Base-by-base conservation (phyloP, 2,797 vertebrate species). In the Vireo griseus region DNA sequence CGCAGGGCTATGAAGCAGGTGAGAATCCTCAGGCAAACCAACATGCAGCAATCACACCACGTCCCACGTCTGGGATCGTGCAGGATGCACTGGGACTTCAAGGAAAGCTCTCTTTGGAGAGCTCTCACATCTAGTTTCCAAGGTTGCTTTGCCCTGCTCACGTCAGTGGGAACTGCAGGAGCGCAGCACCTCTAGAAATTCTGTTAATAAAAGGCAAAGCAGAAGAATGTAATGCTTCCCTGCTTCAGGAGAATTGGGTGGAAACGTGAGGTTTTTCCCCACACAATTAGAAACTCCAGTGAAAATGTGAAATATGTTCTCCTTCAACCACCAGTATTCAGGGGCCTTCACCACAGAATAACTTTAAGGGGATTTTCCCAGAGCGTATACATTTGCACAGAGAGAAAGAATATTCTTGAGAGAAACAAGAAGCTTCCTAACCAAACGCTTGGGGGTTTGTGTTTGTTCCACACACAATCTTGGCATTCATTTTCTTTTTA, bases 31-130 rank as follows among this genome's bases (percentile, higher is more conserved):
- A 7, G 6, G 35, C 57, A 48, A 48, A 16, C 6, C 0, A 0
- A 5, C 18, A 31, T 0, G 0, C 9, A 51, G 78, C 57, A 68
- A 71, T 54, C 54, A 35, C 0, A 1, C 10, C 2, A 1, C 2
- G 0, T 68, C 39, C 66, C 52, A 14, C 3, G 0, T 5, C 29
- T 28, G 29, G 24, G 28, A 35, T 61, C 67, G 16, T 33, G 24
- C 37, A 66, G 68, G 52, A 62, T 42, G 37, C 57, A 35, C 78
- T 45, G 61, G 47, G 86, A 54, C 20, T 75, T 47, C 51, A 72
- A 57, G 39, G 31, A 76, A 77, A 63, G 33, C 39, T 58, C 29
- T 67, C 68, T 77, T 73, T 4, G 37, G 67, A 89, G 55, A 63
- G 40, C 33, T 47, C 81, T 57, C 6, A 0, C 47, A 54, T 44